Evolutionary conservation across 2,113 vertebrate species (phyloP).

Genomic region (Narcine bancroftii): DNA sequence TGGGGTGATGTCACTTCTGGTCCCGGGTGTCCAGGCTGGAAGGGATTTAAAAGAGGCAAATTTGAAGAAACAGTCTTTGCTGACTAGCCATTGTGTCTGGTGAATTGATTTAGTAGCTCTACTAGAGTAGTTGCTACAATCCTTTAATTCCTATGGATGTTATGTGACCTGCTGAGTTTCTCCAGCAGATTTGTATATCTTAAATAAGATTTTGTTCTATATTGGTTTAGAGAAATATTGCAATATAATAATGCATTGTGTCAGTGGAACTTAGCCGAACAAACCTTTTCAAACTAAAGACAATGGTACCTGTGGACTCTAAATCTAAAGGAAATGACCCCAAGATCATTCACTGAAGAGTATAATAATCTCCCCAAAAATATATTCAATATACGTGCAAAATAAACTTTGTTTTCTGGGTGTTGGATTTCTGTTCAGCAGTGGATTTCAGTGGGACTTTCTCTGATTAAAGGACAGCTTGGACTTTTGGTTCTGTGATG

Average conservation of each 20-base stretch:
- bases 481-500: not conserved
- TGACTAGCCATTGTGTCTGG: no score
- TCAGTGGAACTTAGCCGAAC: not conserved
- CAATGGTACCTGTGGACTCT: no score
- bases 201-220: not conserved
- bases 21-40: no score
- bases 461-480: not conserved
- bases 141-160: no score
- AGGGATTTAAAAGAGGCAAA: no score
- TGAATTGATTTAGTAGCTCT: no score
- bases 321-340: no score
- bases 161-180: no score
- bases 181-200: no score
- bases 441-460: not conserved
- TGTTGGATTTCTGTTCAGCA: not conserved
- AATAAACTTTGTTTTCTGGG: not conserved
- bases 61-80: no score
- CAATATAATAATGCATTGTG: not conserved
- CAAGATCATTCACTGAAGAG: not conserved
- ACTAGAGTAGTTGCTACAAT: no score
- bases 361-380: not conserved
- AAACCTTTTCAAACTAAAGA: not conserved
- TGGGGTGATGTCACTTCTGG: no score
- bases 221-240: not conserved
- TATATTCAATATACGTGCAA: not conserved